Conservation (phyloP, 2,113 vertebrate genomes). For the Zeus faber region DNA sequence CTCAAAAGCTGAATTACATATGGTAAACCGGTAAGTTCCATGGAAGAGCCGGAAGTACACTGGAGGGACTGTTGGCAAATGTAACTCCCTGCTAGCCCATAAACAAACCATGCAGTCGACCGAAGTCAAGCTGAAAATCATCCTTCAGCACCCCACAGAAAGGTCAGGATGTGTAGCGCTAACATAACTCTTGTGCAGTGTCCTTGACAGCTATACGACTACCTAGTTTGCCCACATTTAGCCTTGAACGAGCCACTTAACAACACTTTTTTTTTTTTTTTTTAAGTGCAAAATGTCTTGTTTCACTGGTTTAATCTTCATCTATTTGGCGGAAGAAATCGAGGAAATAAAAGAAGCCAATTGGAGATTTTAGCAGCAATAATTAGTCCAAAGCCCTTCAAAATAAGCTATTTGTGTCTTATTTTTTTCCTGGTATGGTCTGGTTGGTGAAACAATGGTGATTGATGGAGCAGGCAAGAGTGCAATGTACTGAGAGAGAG, state of each 20-base stretch:
- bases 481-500: too few relatives aligned
- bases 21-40: too few relatives aligned
- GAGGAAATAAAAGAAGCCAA: constrained; percentile 4
- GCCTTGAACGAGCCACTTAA: too few relatives aligned
- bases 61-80: constrained; percentile 45
- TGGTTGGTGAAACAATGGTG: background rate
- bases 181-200: constrained; percentile 47
- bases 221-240: constrained; percentile 32
- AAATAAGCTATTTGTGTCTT: constrained; percentile 9
- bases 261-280: too few relatives aligned
- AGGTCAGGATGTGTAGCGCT: constrained; percentile 60
- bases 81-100: constrained; percentile 63
- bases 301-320: background rate
- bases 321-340: background rate
- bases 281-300: too few relatives aligned
- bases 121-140: constrained; percentile 64
- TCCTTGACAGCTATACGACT: constrained; percentile 56
- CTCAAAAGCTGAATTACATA: too few relatives aligned
- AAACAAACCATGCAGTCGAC: constrained; percentile 68
- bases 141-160: constrained; percentile 53
- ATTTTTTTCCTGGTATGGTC: constrained; percentile 18
- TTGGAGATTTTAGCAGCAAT: constrained; percentile 15
- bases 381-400: constrained; percentile 1
- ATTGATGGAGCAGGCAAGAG: constrained; percentile 16
- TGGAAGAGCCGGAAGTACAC: too few relatives aligned